Percentiles rank a stretch among this genome's conserved stretches.
phyloP scores from a whole-genome alignment of 2,888 invertebrate species.

The Heliconius erato region DNA sequence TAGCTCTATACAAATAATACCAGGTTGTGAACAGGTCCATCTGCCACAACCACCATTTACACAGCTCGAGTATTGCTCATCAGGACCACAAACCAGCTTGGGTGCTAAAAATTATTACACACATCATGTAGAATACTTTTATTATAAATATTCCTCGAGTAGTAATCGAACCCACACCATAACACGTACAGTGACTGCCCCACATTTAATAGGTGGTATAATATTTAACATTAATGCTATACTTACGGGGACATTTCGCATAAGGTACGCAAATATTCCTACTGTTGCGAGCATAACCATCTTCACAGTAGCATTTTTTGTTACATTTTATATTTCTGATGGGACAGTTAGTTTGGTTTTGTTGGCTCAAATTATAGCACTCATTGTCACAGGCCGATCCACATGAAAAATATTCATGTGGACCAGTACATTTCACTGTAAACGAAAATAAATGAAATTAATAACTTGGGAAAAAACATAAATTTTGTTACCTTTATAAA shows the following conservation, averaged over 20 bases:
- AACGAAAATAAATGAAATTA: background rate
- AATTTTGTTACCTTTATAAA: background rate
- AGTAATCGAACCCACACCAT: too few species aligned
- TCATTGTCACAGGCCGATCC: conserved; percentile 67
- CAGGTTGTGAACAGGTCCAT: background rate
- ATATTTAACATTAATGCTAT: background rate
- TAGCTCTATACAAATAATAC: background rate
- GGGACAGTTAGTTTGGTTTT: conserved; percentile 63
- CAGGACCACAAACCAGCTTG: background rate
- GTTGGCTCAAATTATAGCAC: conserved; percentile 59
- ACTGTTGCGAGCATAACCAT: conserved; percentile 60
- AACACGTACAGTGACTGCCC: too few species aligned
- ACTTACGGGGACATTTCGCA: conserved; percentile 54
- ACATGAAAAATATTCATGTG: conserved; percentile 63
- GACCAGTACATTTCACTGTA: conserved; percentile 58
- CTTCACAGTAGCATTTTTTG: conserved; percentile 63
- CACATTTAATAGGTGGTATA: background rate
- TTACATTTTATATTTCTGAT: conserved; percentile 61
- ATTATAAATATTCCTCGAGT: too few species aligned
- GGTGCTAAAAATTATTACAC: background rate
- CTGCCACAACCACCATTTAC: background rate
- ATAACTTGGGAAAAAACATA: background rate
- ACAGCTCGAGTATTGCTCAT: background rate
- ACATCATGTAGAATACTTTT: too few species aligned
- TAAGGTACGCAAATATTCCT: conserved; percentile 58